Conservation (phyloP, 2,113 vertebrate species). For the Tyrannus savana region DNA sequence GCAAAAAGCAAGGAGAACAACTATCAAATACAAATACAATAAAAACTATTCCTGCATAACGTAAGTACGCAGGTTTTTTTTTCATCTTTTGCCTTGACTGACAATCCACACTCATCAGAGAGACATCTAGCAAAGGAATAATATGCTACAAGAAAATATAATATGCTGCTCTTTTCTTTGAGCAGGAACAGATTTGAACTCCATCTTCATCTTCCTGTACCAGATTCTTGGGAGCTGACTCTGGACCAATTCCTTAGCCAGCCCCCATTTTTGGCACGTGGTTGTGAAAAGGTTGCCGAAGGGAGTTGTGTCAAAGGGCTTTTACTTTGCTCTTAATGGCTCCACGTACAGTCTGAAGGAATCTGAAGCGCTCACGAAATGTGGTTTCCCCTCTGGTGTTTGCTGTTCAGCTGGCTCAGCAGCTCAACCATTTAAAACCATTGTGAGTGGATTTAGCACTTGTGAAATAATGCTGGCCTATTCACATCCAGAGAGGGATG, state of each 20-base stretch:
- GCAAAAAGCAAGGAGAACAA: background rate
- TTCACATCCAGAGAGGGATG: constrained; percentile 26
- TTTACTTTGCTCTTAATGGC: constrained; percentile 26
- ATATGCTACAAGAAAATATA: background rate
- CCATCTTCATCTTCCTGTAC: background rate
- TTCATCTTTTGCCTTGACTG: background rate
- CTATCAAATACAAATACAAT: background rate
- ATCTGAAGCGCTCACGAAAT: constrained; percentile 51
- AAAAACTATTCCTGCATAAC: background rate
- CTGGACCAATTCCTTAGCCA: background rate
- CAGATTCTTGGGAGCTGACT: background rate
- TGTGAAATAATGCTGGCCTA: constrained; percentile 56
- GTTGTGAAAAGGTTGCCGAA: background rate
- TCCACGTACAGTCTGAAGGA: constrained; percentile 31
- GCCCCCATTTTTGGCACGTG: background rate
- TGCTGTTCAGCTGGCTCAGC: constrained; percentile 69
- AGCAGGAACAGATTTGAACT: background rate
- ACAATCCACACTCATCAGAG: background rate
- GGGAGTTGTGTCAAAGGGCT: constrained; percentile 40
- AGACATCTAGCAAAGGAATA: background rate
- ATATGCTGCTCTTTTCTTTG: background rate
- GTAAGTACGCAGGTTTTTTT: background rate
- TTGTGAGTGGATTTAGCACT: constrained; percentile 58
- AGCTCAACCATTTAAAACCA: constrained; percentile 51
- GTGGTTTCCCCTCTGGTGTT: constrained; percentile 65